phyloP scores from a whole-genome alignment of 1,140 invertebrate species.

The Gryllus bimaculatus region DNA sequence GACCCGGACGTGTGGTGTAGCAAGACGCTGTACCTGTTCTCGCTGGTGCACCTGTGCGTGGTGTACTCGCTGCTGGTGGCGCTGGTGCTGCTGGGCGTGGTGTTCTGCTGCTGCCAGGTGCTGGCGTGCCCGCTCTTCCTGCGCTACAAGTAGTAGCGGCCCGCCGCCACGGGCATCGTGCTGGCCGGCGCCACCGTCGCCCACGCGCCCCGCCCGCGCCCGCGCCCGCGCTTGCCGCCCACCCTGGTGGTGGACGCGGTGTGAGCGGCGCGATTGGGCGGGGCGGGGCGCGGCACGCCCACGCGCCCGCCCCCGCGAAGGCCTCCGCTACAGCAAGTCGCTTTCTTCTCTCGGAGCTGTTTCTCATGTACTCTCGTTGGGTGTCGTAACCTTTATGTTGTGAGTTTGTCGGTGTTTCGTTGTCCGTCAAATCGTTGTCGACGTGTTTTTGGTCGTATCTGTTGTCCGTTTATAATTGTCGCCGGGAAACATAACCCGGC shows the following conservation, averaged over 20 bases:
- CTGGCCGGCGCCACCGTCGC: background rate
- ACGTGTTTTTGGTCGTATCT: background rate
- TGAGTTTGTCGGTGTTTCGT: background rate
- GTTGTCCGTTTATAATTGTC: background rate
- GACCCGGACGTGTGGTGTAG: slow-evolving; percentile 67
- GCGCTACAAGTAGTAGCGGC: slow-evolving; percentile 46
- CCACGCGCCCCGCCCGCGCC: background rate
- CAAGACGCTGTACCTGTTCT: slow-evolving; percentile 65
- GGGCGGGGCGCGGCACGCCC: too few relatives aligned
- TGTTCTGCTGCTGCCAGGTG: slow-evolving; percentile 45
- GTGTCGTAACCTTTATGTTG: background rate
- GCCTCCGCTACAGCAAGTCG: background rate
- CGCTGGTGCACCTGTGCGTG: slow-evolving; percentile 59
- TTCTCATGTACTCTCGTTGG: background rate
- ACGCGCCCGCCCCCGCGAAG: too few relatives aligned
- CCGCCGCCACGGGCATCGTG: background rate
- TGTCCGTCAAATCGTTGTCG: background rate
- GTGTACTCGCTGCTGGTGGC: slow-evolving; percentile 50
- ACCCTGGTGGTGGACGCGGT: background rate
- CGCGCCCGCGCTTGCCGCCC: too few relatives aligned
- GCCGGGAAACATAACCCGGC: too few relatives aligned
- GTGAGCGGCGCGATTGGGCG: background rate
- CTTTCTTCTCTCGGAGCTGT: background rate
- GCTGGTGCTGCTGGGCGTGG: slow-evolving; percentile 32
- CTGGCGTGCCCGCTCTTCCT: slow-evolving; percentile 56